phyloP scores from a whole-genome alignment of 2,888 invertebrate genomes.

The Nasonovia ribisnigri region DNA sequence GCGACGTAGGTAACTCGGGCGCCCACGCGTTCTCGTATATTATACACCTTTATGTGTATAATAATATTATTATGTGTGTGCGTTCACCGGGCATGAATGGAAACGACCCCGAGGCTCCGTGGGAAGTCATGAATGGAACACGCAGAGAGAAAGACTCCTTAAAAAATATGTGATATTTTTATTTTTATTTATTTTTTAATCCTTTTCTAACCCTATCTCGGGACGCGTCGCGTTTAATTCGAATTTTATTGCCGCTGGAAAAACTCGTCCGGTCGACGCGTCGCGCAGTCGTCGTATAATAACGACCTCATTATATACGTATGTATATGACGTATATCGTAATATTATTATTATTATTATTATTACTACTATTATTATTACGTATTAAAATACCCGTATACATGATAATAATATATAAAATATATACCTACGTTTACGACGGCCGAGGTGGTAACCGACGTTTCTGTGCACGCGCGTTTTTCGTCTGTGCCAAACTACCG shows the following conservation, averaged over 20 bases:
- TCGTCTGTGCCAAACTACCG: not conserved
- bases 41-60: slow-evolving; percentile 8
- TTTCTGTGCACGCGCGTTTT: not conserved
- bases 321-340: not conserved
- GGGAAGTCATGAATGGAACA: slow-evolving; percentile 64
- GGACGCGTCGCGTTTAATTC: slow-evolving; percentile 40
- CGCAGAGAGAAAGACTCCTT: slow-evolving; percentile 32
- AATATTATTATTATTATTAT: not conserved
- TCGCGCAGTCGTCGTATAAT: not conserved
- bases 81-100: slow-evolving; percentile 53
- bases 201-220: slow-evolving; percentile 25
- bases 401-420: not conserved
- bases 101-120: slow-evolving; percentile 63
- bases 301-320: not conserved
- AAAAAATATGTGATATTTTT: slow-evolving; percentile 36
- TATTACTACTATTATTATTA: not conserved
- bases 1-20: slow-evolving; percentile 48
- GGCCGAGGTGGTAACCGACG: not conserved
- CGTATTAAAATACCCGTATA: slow-evolving; percentile 6
- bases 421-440: not conserved
- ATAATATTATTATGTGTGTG: slow-evolving; percentile 17
- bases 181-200: slow-evolving; percentile 31
- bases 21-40: slow-evolving; percentile 50
- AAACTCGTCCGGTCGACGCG: slow-evolving; percentile 49
- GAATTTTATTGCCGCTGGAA: slow-evolving; percentile 62